Evolutionary conservation across 2,797 vertebrate species (phyloP).

Genomic region (Peromyscus eremicus): DNA sequence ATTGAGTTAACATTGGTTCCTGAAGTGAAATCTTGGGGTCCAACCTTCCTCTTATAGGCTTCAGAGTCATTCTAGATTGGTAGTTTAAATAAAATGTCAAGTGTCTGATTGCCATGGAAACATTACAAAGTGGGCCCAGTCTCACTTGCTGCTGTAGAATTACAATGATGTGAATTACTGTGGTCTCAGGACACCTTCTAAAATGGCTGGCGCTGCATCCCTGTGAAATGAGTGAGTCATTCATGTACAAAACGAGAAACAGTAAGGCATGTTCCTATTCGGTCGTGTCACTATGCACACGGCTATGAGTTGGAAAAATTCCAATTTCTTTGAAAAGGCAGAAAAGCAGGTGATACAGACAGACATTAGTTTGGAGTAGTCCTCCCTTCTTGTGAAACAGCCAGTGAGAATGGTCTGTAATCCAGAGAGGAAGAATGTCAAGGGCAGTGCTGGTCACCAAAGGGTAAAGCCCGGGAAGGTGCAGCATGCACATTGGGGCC

Average conservation of each 20-base stretch:
- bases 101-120: conserved; percentile 87
- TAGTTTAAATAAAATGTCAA: conserved; percentile 82
- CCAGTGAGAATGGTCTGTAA: background rate
- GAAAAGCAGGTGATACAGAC: background rate
- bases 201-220: conserved; percentile 80
- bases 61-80: conserved; percentile 78
- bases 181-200: conserved; percentile 79
- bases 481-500: conserved; percentile 29
- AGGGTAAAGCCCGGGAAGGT: conserved; percentile 56
- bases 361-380: background rate
- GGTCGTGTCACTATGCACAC: conserved; percentile 4
- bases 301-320: conserved; percentile 45
- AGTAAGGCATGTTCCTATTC: conserved; percentile 73
- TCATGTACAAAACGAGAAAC: conserved; percentile 73
- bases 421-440: background rate
- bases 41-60: conserved; percentile 58
- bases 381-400: background rate
- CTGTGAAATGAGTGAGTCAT: conserved; percentile 83
- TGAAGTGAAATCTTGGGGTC: conserved; percentile 70
- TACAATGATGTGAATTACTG: conserved; percentile 81
- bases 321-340: conserved; percentile 51
- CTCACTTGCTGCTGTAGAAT: conserved; percentile 80
- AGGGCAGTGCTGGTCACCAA: background rate
- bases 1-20: conserved; percentile 68
- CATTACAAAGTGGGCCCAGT: conserved; percentile 79